These are phyloP conservation scores for Enteromius treurensis DNA, from an alignment of 2,797 vertebrate species.

Conservation along the genomic window DNA sequence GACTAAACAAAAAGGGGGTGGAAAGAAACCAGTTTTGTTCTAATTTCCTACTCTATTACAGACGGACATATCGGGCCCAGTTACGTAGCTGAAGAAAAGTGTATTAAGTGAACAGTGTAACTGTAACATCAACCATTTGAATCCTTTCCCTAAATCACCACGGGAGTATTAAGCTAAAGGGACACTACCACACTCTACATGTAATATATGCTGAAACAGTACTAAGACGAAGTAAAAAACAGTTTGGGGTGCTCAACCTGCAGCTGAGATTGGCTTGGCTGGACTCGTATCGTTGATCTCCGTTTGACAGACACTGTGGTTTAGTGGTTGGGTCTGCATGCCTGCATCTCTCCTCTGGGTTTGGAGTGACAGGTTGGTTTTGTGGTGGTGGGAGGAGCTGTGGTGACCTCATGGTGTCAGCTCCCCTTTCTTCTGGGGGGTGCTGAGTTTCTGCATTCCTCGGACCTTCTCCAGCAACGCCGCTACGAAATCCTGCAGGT, in stretches of 20 bases:
- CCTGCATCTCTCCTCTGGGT: conserved; percentile 44
- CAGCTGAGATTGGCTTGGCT: conserved; percentile 61
- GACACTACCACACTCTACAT: conserved; percentile 59
- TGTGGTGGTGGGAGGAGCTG: conserved; percentile 47
- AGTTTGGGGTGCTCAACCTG: conserved; percentile 58
- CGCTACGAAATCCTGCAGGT: conserved; percentile 75
- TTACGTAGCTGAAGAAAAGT: conserved; percentile 48
- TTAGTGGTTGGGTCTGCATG: conserved; percentile 58
- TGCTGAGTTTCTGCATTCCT: conserved; percentile 85
- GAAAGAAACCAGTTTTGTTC: conserved; percentile 30
- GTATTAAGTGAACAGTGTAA: conserved; percentile 49
- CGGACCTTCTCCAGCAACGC: conserved; percentile 81
- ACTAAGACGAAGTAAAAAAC: conserved; percentile 56
- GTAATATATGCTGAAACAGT: conserved; percentile 58
- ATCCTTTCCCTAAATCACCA: conserved; percentile 49
- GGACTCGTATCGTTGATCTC: conserved; percentile 51
- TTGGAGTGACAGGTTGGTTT: conserved; percentile 51
- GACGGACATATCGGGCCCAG: conserved; percentile 49
- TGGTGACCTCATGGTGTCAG: conserved; percentile 52
- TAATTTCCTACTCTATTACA: conserved; percentile 57
- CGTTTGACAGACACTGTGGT: conserved; percentile 55
- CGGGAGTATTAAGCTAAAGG: conserved; percentile 50
- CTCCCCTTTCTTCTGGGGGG: conserved; percentile 81
- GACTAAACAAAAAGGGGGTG: conserved; percentile 19
- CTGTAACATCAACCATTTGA: conserved; percentile 47